phyloP scores from a whole-genome alignment of 2,888 invertebrate genomes.

The Cephus spinipes region DNA sequence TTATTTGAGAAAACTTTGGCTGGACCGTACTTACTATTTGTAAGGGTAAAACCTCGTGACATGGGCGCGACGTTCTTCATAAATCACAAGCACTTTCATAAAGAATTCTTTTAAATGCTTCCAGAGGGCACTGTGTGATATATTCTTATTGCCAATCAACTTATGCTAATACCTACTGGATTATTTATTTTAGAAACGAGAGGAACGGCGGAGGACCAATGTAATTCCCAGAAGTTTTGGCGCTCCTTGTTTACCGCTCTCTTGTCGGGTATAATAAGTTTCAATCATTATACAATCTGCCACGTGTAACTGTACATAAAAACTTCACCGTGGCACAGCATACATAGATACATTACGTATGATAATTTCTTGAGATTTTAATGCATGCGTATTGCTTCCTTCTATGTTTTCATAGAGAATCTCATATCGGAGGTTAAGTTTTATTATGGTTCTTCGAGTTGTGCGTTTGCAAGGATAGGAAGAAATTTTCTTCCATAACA shows the following conservation, averaged over 20 bases:
- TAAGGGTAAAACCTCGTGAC: not conserved
- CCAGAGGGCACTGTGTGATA: not conserved
- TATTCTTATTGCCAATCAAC: not conserved
- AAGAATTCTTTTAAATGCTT: not conserved
- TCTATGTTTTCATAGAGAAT: not conserved
- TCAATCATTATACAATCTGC: not conserved
- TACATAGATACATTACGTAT: not conserved
- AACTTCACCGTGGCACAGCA: not conserved
- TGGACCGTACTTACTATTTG: not conserved
- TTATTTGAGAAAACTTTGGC: not conserved
- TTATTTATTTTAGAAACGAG: not conserved
- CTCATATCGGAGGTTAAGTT: not conserved
- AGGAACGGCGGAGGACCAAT: not conserved
- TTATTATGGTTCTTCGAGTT: not conserved
- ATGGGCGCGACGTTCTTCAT: not conserved
- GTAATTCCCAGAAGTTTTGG: constrained; percentile 4
- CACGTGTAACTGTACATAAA: not conserved
- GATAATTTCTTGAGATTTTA: not conserved
- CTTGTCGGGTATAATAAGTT: not conserved
- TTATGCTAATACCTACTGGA: constrained; percentile 4
- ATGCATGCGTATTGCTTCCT: not conserved
- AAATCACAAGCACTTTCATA: not conserved
- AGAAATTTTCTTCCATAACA: not conserved
- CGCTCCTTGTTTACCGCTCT: not conserved
- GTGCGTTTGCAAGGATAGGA: not conserved